These are phyloP conservation scores for Drosophila longiperda DNA, from an alignment of 2,888 invertebrate genomes.

Conservation along the genomic window DNA sequence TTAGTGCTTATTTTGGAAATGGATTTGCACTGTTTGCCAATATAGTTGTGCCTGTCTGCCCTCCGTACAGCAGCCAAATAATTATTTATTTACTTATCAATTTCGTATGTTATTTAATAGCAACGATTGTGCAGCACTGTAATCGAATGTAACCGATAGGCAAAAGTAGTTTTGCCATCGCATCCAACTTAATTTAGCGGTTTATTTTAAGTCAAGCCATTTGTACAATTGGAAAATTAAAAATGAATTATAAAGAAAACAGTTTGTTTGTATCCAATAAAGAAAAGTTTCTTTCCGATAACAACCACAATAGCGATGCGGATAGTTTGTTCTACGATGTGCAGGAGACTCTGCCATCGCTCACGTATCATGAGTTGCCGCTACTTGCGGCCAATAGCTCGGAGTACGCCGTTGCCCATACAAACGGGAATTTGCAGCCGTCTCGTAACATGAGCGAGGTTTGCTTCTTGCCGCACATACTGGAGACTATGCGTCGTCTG, in stretches of 20 bases:
- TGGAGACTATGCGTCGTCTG: constrained; percentile 36
- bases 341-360: constrained; percentile 1
- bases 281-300: background rate
- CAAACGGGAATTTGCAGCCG: constrained; percentile 26
- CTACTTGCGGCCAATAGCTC: constrained; percentile 52
- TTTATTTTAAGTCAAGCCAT: background rate
- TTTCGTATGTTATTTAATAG: background rate
- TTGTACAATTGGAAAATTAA: background rate
- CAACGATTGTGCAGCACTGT: background rate
- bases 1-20: background rate
- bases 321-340: constrained; percentile 8
- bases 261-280: background rate
- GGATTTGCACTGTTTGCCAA: background rate
- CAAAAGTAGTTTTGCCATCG: background rate
- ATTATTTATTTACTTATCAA: background rate
- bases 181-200: constrained; percentile 39
- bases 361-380: constrained; percentile 26
- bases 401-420: constrained; percentile 56
- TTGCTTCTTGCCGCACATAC: constrained; percentile 40
- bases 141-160: background rate
- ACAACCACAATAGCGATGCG: constrained; percentile 16
- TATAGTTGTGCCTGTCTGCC: background rate
- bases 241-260: background rate
- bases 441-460: constrained; percentile 44
- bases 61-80: background rate